These are phyloP conservation scores for Dolichomitus sp. DNA, from an alignment of 2,888 invertebrate genomes.

Conservation along the genomic window DNA sequence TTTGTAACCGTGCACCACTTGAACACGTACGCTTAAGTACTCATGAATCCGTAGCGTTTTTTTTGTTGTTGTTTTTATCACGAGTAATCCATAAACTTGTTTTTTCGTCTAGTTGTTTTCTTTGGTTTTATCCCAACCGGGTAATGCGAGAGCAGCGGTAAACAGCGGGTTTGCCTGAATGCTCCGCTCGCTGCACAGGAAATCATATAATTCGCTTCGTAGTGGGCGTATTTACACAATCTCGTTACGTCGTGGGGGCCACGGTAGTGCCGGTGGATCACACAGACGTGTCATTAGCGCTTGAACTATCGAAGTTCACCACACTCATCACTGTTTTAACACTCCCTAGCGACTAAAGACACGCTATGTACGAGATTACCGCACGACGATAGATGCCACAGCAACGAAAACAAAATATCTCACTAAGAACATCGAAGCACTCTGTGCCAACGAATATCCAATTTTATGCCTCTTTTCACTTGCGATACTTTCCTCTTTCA, in stretches of 20 bases:
- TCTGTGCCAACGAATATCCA: not conserved
- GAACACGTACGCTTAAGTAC: not conserved
- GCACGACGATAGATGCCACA: not conserved
- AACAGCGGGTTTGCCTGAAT: not conserved
- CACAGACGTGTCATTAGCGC: slow-evolving; percentile 61
- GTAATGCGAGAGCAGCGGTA: not conserved
- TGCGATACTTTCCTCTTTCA: not conserved
- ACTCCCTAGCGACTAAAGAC: slow-evolving; percentile 11
- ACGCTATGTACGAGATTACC: not conserved
- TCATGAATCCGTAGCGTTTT: not conserved
- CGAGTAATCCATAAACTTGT: slow-evolving; percentile 36
- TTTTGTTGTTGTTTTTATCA: not conserved
- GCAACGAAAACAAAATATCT: not conserved
- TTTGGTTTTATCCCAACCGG: slow-evolving; percentile 4
- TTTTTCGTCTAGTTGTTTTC: slow-evolving; percentile 6
- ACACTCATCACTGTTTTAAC: not conserved
- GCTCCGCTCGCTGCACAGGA: not conserved
- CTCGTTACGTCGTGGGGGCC: slow-evolving; percentile 41
- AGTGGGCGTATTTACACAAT: slow-evolving; percentile 66
- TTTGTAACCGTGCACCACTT: not conserved
- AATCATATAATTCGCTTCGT: slow-evolving; percentile 42
- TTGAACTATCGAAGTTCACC: slow-evolving; percentile 14
- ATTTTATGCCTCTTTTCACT: not conserved
- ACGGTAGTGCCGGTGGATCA: slow-evolving; percentile 19
- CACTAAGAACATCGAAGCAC: not conserved